A percentile compares a stretch with the other conserved stretches of the same genome.
Conservation (phyloP, 2,888 invertebrate species). For the Leptinotarsa rubiginosa region DNA sequence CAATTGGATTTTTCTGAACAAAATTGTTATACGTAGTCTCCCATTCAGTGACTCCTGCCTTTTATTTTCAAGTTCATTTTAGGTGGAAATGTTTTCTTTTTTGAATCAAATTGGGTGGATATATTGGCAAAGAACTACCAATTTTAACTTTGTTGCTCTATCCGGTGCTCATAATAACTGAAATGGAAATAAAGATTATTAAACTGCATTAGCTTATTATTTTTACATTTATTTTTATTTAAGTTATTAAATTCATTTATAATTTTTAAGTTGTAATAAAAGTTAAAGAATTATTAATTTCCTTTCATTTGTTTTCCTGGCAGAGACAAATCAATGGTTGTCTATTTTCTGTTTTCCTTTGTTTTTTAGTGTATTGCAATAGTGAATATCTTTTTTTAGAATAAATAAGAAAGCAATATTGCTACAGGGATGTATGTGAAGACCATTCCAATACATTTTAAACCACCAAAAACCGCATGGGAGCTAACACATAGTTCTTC, state of each 20-base stretch:
- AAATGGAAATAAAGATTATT: slow-evolving; percentile 20
- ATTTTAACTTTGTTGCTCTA: slow-evolving; percentile 13
- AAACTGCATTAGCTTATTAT: slow-evolving; percentile 25
- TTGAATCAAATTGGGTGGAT: not conserved
- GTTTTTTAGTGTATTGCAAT: not conserved
- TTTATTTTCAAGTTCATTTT: not conserved
- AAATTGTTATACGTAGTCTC: not conserved
- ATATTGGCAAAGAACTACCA: slow-evolving; percentile 18
- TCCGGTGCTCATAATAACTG: slow-evolving; percentile 11
- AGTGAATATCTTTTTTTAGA: not conserved
- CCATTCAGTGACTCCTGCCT: not conserved
- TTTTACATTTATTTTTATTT: slow-evolving; percentile 21
- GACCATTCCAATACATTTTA: too few relatives aligned
- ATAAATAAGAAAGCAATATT: too few relatives aligned
- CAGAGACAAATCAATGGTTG: not conserved
- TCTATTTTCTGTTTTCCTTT: not conserved
- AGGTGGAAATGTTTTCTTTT: not conserved
- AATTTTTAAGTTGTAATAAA: slow-evolving; percentile 27
- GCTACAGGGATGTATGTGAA: too few relatives aligned
- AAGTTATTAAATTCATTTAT: slow-evolving; percentile 20
- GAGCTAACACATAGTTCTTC: too few relatives aligned
- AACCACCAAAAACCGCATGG: too few relatives aligned
- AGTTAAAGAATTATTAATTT: slow-evolving; percentile 8
- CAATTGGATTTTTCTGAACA: not conserved
- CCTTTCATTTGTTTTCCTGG: not conserved